Base-by-base conservation (phyloP, 2,888 invertebrate genomes). In the Drosophila infuscata region DNA sequence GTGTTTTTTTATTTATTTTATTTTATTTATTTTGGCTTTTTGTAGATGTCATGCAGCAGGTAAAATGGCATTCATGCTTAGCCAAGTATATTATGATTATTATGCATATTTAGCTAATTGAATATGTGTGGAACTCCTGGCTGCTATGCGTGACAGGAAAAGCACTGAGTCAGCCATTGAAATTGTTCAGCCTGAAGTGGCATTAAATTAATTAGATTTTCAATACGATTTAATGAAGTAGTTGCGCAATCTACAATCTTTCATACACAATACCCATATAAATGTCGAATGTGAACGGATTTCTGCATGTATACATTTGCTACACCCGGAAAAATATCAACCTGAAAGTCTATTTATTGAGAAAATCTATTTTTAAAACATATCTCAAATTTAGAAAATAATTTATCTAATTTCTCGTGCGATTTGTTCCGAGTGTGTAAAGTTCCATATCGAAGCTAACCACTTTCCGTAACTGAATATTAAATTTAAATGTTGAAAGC, bases 21-120 rank as follows among this genome's bases (percentile, higher is more conserved):
- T 46, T 29, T 7, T 15, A 15, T 29, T 17, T 59, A 38, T 25
- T 46, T 20, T 7, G 4, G 8, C 4, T 49, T 72, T 48, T 51
- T 6, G 17, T n/a, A 25, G 49, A 20, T 63, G 54, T 74, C 61
- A 60, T 70, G 30, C 63, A 38, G 53, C 36, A 33, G 51, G 61
- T n/a, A 62, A 54, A 74, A 62, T 56, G 63, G 25, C 64, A 74
- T 78, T 81, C 65, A 79, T 82, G 82, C 75, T 76, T 66, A 64
- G 65, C 62, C 70, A 63, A 65, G 65, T 70, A 70, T 66, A 70
- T 70, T 68, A 67, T 70, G 57, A 83, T 83, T 79, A 81, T 79
- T 81, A 76, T 88, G 84, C 83, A 85, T 86, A 83, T 85, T 85
- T 64, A 63, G 82, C 89, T 86, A 85, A 85, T 85, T 86, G 87